Base-by-base conservation (phyloP, 2,113 vertebrate genomes). In the Atlantisia rogersi region DNA sequence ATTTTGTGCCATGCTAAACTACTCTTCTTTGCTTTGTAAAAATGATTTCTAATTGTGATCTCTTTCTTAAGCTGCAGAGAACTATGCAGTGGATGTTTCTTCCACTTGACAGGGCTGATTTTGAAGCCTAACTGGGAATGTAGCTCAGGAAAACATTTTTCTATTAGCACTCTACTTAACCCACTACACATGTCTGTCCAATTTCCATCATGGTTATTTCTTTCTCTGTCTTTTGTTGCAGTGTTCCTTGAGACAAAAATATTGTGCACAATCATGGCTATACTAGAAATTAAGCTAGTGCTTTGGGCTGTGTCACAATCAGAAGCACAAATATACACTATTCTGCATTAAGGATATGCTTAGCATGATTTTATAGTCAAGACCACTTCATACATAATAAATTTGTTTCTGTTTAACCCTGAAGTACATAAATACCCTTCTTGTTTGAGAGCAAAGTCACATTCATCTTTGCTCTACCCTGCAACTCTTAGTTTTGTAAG, bases 241-340 rank as follows among this genome's bases (percentile, higher is more conserved):
- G 7, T 59, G 11, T 8, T 84, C 13, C 32, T 79, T 56, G 35
- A 71, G 44, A 80, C 10, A 73, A 77, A 88, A 88, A 35, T 29
- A 67, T 56, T 81, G 11, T 77, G 28, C 31, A 42, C 40, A 48
- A 14, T 59, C 12, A 11, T 37, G 39, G 7, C 55, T 62, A 3
- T 53, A 10, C 5, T 19, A 19, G 37, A 74, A 82, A 63, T 35
- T 15, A 68, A 85, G 52, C 5, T 46, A 5, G 9, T 53, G 31
- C 53, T 86, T 55, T 68, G 31, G 31, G 26, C 26, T 1, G 0
- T 6, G 16, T 52, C 81, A 58, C 40, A 44, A 4, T 65, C 44
- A 44, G 59, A 52, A 13, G 63, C 63, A 46, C 67, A 69, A 35
- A 14, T 25, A 53, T 8, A 7, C 0, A 0, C 12, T 4, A 1